Evolutionary conservation across 2,888 invertebrate genomes (phyloP), one percentile per base, ranked within the genome.

Genomic region (Acronicta psi): DNA sequence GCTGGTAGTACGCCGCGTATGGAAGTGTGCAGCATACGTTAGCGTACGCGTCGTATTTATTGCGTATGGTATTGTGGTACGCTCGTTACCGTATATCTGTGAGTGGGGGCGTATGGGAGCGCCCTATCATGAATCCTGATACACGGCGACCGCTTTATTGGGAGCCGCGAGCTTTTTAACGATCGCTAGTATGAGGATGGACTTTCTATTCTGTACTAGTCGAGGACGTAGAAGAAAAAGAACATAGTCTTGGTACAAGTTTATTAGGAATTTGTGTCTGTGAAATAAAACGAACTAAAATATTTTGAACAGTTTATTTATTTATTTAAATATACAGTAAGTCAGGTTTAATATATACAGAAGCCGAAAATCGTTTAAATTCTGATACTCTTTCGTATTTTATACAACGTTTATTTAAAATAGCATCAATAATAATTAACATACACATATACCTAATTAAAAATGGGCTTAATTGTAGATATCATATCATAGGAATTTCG

Each of bases 101-200:
- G 86, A 82, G 82, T 85, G 90, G 89, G 88, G 90, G 92, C 85
- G 88, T 88, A 80, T 83, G 82, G 85, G 87, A 87, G 85, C 83
- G 84, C 86, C 90, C 91, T 89, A 89, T 87, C 93, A 93, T 93
- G 93, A 93, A 93, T 93, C 90, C 91, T 90, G 91, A 92, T 93
- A 91, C 88, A 87, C 83, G 81, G 85, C 85, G 83, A 86, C 93
- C 92, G 87, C 78, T 82, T 73, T 83, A 82, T 80, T 75, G 75
- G 82, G 88, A 88, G 66, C 87, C 77, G 64, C 83, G 83, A 82
- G 81, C 78, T 81, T 83, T 85, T 82, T 83, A 84, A 82, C 71
- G 67, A 71, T 76, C 65, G 41, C 51, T 60, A 20, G 61, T 76
- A 68, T 61, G 69, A 75, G 73, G 53, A 68, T 72, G 59, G 71